Conservation (phyloP, 2,797 vertebrate species). For the Siniperca undulata region DNA sequence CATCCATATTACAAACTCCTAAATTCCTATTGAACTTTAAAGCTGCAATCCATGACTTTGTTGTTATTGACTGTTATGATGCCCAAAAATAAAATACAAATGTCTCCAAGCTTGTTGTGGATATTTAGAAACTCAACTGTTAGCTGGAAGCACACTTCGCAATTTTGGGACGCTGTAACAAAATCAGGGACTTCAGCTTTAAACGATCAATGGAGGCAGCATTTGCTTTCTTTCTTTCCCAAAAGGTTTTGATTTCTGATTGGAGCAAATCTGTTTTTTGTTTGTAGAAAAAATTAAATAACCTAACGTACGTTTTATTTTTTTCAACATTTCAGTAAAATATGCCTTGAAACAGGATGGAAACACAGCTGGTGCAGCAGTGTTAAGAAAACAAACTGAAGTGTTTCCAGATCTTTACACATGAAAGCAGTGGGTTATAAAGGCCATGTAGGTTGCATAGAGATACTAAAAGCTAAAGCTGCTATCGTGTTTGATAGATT, state of each 20-base stretch:
- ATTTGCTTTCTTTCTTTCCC: not conserved
- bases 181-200: not conserved
- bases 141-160: not conserved
- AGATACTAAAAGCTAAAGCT: conserved; percentile 72
- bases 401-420: conserved; percentile 35
- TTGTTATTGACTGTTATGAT: no score
- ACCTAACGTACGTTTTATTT: not conserved
- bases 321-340: not conserved
- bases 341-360: not conserved
- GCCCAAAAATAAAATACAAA: not conserved
- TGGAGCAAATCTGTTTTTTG: not conserved
- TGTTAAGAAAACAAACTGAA: not conserved
- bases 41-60: not conserved
- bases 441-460: conserved; percentile 77
- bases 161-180: not conserved
- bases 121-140: not conserved
- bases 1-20: not conserved
- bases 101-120: not conserved
- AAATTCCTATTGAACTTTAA: not conserved
- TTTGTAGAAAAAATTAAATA: not conserved
- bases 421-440: conserved; percentile 54
- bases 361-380: conserved; percentile 6
- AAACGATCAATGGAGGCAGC: not conserved
- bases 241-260: not conserved
- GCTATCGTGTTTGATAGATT: conserved; percentile 60